A percentile compares a stretch with the other conserved stretches of the same genome.
phyloP scores from a whole-genome alignment of 35 echinoderm and acorn worm genomes.

The Apostichopus japonicus region DNA sequence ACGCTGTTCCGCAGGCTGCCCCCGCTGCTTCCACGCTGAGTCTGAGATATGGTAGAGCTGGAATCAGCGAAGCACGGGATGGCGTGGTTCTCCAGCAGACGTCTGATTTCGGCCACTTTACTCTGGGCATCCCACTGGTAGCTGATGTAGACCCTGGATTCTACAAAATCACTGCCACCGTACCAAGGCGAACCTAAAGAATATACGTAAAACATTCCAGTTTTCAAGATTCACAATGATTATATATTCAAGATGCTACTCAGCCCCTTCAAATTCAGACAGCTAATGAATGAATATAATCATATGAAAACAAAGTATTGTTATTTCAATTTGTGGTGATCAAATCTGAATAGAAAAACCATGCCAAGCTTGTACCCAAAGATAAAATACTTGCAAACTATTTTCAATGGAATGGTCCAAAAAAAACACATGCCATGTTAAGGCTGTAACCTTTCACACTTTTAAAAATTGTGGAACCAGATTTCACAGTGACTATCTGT shows the following conservation, averaged over 20 bases:
- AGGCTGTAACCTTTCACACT: too few species aligned
- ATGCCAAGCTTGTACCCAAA: too few species aligned
- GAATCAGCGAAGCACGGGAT: constrained; percentile 92
- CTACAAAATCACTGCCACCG: background rate
- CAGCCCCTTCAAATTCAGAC: too few species aligned
- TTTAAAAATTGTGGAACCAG: too few species aligned
- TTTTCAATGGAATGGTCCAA: too few species aligned
- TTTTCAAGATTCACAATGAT: background rate
- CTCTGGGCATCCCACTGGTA: constrained; percentile 99
- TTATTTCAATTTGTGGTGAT: too few species aligned
- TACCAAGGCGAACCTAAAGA: constrained; percentile 54
- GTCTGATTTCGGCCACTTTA: constrained; percentile 93
- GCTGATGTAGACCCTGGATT: constrained; percentile 90
- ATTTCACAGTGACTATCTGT: too few species aligned
- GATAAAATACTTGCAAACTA: too few species aligned
- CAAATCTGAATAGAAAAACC: too few species aligned
- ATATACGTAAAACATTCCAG: background rate
- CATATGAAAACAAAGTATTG: background rate
- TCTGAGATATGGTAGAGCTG: constrained; percentile 83
- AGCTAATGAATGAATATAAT: background rate
- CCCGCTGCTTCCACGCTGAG: constrained; percentile 69
- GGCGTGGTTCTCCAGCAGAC: constrained; percentile 83
- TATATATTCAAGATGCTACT: too few species aligned
- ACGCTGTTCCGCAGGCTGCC: constrained; percentile 43
- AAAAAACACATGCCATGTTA: too few species aligned